Percentiles rank a stretch among this genome's conserved stretches.
These are phyloP conservation scores for Elephas maximus DNA, from an alignment of 2,113 vertebrate genomes.

Conservation along the genomic window DNA sequence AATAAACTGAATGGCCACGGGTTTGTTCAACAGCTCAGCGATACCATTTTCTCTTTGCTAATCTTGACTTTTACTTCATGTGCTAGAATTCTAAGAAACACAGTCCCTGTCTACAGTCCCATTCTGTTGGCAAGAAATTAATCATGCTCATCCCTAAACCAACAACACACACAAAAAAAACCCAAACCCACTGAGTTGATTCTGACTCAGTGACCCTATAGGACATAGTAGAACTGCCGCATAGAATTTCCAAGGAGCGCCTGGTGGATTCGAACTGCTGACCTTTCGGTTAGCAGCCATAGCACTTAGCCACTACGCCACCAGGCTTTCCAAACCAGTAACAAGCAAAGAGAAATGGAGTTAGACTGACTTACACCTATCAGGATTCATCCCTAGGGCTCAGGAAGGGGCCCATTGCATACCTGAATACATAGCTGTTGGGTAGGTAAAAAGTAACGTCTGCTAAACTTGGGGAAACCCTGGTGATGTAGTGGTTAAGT, in stretches of 20 bases:
- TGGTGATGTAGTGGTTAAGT: no score
- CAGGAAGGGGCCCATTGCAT: neutral
- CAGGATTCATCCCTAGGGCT: neutral
- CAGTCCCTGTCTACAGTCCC: neutral
- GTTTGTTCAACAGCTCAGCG: neutral
- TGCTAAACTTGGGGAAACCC: no score
- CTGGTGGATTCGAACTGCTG: no score
- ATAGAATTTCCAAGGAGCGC: no score
- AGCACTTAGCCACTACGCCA: no score
- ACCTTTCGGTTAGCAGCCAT: no score
- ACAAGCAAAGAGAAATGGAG: neutral
- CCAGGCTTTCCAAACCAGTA: no score
- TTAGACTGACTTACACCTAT: neutral
- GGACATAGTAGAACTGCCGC: no score
- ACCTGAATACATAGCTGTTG: neutral
- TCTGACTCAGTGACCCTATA: no score
- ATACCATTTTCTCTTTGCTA: neutral
- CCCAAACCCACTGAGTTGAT: no score
- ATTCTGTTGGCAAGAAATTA: conserved; percentile 20
- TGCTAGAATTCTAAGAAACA: conserved; percentile 9
- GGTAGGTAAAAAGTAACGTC: neutral
- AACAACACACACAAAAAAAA: no score
- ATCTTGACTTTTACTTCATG: conserved; percentile 8
- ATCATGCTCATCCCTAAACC: neutral
- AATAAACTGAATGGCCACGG: no score